phyloP scores from a whole-genome alignment of 2,888 invertebrate genomes.

The Nephrotoma guestfalica region DNA sequence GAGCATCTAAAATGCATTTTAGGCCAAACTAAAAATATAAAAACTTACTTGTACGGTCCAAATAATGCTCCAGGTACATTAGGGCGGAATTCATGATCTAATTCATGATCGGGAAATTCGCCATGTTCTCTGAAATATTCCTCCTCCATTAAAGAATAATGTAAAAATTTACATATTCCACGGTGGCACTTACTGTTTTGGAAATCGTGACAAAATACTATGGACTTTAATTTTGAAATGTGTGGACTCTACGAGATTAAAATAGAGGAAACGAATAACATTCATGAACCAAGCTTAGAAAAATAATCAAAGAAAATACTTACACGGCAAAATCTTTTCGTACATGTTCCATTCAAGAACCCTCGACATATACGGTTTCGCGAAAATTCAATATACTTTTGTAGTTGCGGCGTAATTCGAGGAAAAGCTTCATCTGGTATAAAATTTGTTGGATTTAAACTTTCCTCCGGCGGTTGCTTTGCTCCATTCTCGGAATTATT shows the following conservation, averaged over 20 bases:
- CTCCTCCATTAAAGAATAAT: constrained; percentile 63
- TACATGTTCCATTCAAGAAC: constrained; percentile 41
- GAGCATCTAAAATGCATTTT: no score
- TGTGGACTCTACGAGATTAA: constrained; percentile 15
- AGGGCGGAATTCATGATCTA: background rate
- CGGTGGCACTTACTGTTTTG: constrained; percentile 65
- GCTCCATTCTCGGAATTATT: background rate
- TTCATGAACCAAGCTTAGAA: background rate
- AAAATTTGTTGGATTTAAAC: background rate
- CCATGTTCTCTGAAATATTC: constrained; percentile 58
- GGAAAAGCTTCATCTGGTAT: background rate
- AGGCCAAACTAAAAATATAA: background rate
- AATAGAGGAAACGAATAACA: background rate
- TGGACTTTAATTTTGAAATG: constrained; percentile 17
- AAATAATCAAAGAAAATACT: background rate
- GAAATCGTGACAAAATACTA: constrained; percentile 46
- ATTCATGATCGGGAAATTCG: constrained; percentile 40
- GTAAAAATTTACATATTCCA: constrained; percentile 56
- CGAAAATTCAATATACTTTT: background rate
- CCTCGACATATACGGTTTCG: constrained; percentile 36
- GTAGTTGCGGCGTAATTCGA: background rate
- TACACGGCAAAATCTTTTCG: constrained; percentile 17
- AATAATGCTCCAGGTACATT: background rate
- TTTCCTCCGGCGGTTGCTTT: background rate
- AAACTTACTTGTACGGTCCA: background rate